Percentiles rank a stretch among this genome's conserved stretches.
These are phyloP conservation scores for Oncorhynchus kisutch DNA, from an alignment of 2,113 vertebrate species.

Conservation along the genomic window DNA sequence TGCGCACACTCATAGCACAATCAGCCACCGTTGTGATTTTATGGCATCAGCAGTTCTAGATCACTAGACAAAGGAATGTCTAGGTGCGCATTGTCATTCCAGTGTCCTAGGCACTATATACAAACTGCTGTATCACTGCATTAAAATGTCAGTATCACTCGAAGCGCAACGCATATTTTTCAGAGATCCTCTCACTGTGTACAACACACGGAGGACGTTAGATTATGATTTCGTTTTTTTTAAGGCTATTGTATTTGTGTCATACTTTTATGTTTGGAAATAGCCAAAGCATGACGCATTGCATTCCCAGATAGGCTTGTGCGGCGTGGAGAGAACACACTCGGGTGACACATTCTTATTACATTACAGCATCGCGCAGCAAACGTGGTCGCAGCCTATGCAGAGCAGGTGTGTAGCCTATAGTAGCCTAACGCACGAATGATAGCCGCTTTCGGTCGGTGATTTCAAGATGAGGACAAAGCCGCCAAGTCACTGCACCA, in stretches of 20 bases:
- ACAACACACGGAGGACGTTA: background rate
- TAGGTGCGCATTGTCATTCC: slow-evolving; percentile 35
- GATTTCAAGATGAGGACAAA: slow-evolving; percentile 27
- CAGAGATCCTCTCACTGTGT: background rate
- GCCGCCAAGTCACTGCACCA: slow-evolving; percentile 15
- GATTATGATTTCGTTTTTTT: background rate
- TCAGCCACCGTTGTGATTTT: background rate
- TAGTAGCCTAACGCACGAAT: background rate
- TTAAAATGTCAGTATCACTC: slow-evolving; percentile 43
- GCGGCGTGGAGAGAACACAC: background rate
- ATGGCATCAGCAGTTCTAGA: slow-evolving; percentile 39
- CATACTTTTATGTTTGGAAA: background rate
- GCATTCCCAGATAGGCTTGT: background rate
- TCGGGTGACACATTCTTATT: background rate
- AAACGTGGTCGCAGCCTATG: slow-evolving; percentile 1
- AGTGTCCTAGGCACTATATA: background rate
- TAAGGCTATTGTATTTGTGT: too few species aligned
- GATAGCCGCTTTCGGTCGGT: background rate
- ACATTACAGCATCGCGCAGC: background rate
- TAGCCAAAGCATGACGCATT: background rate
- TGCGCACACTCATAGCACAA: slow-evolving; percentile 4
- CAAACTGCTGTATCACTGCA: slow-evolving; percentile 71
- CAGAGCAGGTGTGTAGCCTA: background rate
- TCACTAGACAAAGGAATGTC: slow-evolving; percentile 66
- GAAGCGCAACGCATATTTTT: background rate